Percentiles rank a stretch among this genome's conserved stretches.
Evolutionary conservation across 1,140 invertebrate genomes (phyloP).

Genomic region (Bombus ignitus): DNA sequence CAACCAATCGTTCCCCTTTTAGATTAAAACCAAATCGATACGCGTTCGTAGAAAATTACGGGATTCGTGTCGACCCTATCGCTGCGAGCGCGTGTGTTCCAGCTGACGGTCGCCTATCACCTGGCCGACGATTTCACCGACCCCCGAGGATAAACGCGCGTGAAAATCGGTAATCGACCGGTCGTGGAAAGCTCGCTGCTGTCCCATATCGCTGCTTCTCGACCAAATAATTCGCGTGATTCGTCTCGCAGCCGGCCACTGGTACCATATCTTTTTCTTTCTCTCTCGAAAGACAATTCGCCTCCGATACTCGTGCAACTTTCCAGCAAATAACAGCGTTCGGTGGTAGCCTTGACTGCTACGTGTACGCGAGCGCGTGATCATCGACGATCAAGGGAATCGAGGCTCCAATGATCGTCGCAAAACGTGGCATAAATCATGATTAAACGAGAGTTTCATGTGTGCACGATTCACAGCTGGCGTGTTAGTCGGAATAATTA

Average conservation of each 20-base stretch:
- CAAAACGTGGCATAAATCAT: constrained; percentile 3
- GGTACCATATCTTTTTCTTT: not conserved
- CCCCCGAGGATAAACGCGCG: constrained; percentile 55
- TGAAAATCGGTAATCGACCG: constrained; percentile 62
- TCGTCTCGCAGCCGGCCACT: constrained; percentile 26
- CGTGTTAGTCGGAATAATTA: not conserved
- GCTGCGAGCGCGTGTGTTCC: not conserved
- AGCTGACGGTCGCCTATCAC: constrained; percentile 39
- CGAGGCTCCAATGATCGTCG: not conserved
- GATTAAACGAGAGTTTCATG: not conserved
- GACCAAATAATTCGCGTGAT: constrained; percentile 45
- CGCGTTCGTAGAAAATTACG: constrained; percentile 5
- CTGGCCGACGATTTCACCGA: constrained; percentile 39
- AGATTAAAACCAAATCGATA: not conserved
- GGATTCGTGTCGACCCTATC: not conserved
- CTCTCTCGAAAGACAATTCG: not conserved
- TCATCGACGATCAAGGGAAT: not conserved
- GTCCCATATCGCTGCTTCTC: constrained; percentile 43
- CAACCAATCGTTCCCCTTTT: not conserved
- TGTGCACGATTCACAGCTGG: not conserved
- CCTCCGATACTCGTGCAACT: not conserved
- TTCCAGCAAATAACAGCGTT: constrained; percentile 50
- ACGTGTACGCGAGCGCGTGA: not conserved
- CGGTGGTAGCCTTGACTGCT: too few relatives aligned
- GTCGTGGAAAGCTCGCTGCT: constrained; percentile 37